These are phyloP conservation scores for Myotis brandtii DNA, from an alignment of 2,113 vertebrate genomes.

Conservation along the genomic window DNA sequence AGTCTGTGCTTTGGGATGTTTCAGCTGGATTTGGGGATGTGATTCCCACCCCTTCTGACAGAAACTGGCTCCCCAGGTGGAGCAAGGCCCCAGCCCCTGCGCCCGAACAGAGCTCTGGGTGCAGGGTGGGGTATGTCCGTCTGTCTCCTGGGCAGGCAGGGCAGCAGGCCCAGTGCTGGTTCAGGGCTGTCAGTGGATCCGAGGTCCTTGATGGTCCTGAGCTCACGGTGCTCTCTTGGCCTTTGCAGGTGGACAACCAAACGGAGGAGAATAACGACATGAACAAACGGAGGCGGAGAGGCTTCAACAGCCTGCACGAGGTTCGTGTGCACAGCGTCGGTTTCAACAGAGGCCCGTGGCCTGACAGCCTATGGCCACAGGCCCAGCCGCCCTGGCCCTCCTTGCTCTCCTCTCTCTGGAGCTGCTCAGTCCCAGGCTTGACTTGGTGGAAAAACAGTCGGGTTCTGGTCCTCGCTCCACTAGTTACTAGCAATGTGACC, in stretches of 20 bases:
- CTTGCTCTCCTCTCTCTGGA: neutral
- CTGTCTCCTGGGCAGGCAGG: neutral
- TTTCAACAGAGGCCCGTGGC: neutral
- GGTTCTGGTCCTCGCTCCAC: neutral
- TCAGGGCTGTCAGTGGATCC: neutral
- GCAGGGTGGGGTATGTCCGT: rapidly evolving
- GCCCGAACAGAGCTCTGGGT: neutral
- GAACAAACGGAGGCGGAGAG: conserved; percentile 93
- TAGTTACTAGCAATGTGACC: neutral
- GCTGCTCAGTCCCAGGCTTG: neutral
- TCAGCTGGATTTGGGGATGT: neutral
- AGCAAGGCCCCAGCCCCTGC: neutral
- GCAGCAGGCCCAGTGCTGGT: neutral
- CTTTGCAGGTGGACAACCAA: conserved; percentile 91
- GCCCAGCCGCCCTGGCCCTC: rapidly evolving
- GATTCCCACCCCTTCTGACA: neutral
- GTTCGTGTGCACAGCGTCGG: conserved; percentile 83
- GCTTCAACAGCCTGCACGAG: conserved; percentile 90
- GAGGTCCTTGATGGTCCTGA: rapidly evolving
- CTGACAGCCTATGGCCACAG: neutral
- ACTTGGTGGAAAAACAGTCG: neutral
- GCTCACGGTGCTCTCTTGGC: conserved; percentile 33
- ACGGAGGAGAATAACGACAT: conserved; percentile 89
- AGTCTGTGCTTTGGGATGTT: neutral
- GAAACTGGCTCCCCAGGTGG: neutral